Conservation (phyloP, 1,140 invertebrate species). For the Zaprionus camerounensis region DNA sequence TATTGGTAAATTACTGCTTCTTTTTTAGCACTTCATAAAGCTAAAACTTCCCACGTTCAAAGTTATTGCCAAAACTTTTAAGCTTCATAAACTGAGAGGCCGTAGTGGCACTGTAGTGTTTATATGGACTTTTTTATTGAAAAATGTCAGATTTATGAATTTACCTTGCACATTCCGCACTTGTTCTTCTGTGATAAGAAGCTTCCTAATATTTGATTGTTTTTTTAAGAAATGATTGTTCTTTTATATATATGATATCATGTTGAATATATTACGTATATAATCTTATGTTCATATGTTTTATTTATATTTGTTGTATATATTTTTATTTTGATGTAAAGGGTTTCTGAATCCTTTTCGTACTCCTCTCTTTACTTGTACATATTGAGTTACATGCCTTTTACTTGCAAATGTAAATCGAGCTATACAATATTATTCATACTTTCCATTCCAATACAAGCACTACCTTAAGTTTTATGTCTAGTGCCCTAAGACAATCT, state of each 20-base stretch:
- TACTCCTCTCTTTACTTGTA: background rate
- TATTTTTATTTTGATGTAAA: too few species aligned
- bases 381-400: background rate
- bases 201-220: background rate
- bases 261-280: too few species aligned
- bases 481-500: constrained; percentile 1
- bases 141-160: background rate
- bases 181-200: too few species aligned
- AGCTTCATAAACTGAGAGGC: background rate
- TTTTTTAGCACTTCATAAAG: background rate
- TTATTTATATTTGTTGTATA: too few species aligned
- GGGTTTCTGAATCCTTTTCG: background rate
- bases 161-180: too few species aligned
- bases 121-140: background rate
- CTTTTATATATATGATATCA: too few species aligned
- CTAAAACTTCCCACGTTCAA: background rate
- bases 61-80: background rate
- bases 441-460: background rate
- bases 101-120: background rate
- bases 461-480: background rate
- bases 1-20: background rate
- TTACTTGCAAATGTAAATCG: background rate
- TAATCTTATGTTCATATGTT: too few species aligned
- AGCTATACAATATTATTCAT: background rate
- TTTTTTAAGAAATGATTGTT: background rate